Evolutionary conservation across 1,140 invertebrate genomes (phyloP).

Genomic region (Heliothis subflexa): DNA sequence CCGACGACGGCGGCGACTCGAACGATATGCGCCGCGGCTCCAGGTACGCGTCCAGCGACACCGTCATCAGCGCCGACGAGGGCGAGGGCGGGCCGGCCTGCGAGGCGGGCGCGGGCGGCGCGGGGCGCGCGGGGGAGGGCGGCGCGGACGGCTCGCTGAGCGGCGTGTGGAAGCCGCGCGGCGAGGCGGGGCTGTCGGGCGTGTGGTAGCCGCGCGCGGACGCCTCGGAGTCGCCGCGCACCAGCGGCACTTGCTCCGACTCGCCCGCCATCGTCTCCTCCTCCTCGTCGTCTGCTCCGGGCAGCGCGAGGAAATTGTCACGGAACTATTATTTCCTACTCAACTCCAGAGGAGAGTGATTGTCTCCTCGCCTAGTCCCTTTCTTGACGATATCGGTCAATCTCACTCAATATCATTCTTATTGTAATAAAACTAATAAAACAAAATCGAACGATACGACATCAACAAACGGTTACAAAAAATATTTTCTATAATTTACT

Average conservation of each 20-base stretch:
- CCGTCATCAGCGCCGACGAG: conserved; percentile 93
- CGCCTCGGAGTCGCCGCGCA: conserved; percentile 77
- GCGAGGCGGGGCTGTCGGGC: conserved; percentile 75
- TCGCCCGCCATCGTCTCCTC: conserved; percentile 74
- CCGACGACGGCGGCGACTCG: conserved; percentile 91
- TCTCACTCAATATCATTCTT: too few relatives aligned
- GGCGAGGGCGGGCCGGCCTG: conserved; percentile 90
- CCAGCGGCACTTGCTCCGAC: conserved; percentile 77
- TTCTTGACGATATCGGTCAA: too few relatives aligned
- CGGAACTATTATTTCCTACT: not conserved
- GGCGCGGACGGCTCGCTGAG: conserved; percentile 87
- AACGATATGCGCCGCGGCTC: conserved; percentile 93
- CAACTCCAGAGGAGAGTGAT: not conserved
- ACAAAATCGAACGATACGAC: too few relatives aligned
- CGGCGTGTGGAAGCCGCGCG: conserved; percentile 87
- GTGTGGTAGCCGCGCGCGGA: conserved; percentile 81
- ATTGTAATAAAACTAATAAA: too few relatives aligned
- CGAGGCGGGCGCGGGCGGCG: conserved; percentile 87
- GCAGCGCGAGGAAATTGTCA: conserved; percentile 21
- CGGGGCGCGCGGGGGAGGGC: conserved; percentile 78
- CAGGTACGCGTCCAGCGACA: conserved; percentile 93
- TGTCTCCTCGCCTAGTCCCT: not conserved
- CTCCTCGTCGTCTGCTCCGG: conserved; percentile 68
- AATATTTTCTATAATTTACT: too few relatives aligned
- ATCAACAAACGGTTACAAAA: too few relatives aligned